Evolutionary conservation across 2,113 vertebrate species (phyloP), one percentile per base, ranked within the genome.

Genomic region (Oncorhynchus masou): DNA sequence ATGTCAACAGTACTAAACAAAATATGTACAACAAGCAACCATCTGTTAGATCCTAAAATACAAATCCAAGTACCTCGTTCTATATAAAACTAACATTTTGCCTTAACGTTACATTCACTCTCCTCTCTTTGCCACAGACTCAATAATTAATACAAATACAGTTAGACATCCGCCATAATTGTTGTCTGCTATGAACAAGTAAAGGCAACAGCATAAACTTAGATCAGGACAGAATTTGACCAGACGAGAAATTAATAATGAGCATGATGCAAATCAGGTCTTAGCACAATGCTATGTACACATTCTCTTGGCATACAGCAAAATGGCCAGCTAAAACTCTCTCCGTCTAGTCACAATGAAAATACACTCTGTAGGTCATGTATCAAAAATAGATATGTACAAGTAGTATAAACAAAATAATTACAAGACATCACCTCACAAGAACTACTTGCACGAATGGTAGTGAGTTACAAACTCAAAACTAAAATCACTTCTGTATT

Each of bases 1-100:
- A 9, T 96, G 95, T 94, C 94, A 95, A 97, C 95, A 95, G 94
- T 94, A 96, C 90, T 94, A 93, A 94, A 96, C 95, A 97, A 97
- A 97, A 97, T 97, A 97, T 97, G 90, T 96, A 98, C 95, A 97
- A 92, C 92, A 93, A 94, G 91, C 90, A 94, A 94, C 91, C 92
- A 94, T 93, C 90, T 90, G 89, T 94, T 95, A 95, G 82, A 94
- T 88, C 94, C 93, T 91, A 94, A 92, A 96, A 97, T 95, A 96
- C 95, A 96, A 95, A 96, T 93, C 94, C 84, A 88, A 94, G 94
- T 96, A 96, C 95, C 95, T 95, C 93, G 95, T 92, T 92, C 93
- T 81, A 93, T 95, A 97, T 94, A 96, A 96, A 96, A 95, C 91
- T 91, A 91, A 89, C 93, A 89, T 94, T 93, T 93, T 91, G 85